Evolutionary conservation across 2,113 vertebrate genomes (phyloP), one percentile per base, ranked within the genome.

Genomic region (Dendropsophus ebraccatus): DNA sequence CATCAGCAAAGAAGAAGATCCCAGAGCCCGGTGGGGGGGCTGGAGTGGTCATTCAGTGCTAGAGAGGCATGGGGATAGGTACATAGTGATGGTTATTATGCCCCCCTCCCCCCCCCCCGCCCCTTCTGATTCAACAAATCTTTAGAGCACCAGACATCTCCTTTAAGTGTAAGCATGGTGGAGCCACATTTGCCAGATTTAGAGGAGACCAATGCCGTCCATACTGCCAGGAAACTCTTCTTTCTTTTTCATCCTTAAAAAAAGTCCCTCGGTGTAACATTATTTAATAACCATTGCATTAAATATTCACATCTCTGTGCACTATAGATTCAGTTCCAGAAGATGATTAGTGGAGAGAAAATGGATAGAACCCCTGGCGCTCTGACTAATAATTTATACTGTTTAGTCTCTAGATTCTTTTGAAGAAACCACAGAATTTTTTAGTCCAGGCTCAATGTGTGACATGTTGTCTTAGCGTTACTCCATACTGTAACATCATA

Each of bases 341-440:
- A 67, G 4, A 81, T 81, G 54, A 65, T 81, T 69, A 81, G 41
- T 69, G 79, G 45, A 47, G 25, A 49, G 25, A 81, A 81, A 79
- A 58, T 79, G 30, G 21, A 79, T 32, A 54, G 52, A 81, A 28
- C 37, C 60, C 25, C 41, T 49, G 37, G 41, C 41, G 41, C 60
- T 23, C n/a, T 32, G 41, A 81, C 58, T 49, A 47, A 69, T 81
- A 81, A 47, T 81, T 80, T 19, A 80, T 62, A 80, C 32, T 60
- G 54, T 80, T 62, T n/a, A 7, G 21, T 28, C 54, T 60, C 35
- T 11, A 62, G 77, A 45, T 62, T 4, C 77, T 62, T 80, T 80
- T 62, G 54, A 80, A 62, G 77, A 80, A 80, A 62, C 32, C 32
- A 4, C 23, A 25, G 79, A 67, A 65, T 65, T 67, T 49, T 67